These are phyloP conservation scores for Tiliqua scincoides DNA, from an alignment of 2,113 vertebrate genomes.

Conservation along the genomic window DNA sequence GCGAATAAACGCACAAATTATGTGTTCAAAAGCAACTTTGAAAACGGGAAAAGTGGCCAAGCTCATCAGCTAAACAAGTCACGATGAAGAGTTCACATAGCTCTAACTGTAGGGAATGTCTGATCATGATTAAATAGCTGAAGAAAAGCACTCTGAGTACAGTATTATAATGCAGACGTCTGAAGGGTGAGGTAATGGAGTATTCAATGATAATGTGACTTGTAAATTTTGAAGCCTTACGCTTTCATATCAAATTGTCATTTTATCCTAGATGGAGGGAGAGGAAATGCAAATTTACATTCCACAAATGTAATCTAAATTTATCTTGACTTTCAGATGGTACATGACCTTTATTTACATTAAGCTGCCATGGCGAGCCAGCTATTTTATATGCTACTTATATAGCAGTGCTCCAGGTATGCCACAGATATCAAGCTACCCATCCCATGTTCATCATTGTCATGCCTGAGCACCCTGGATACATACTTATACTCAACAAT, in stretches of 20 bases:
- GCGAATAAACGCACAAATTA: not conserved
- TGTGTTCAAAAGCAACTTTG: not conserved
- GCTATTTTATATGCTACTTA: not conserved
- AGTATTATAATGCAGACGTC: constrained; percentile 1
- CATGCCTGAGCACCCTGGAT: not conserved
- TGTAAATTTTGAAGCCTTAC: constrained; percentile 14
- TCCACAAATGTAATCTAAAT: constrained; percentile 10
- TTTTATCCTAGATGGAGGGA: not conserved
- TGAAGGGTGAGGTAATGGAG: constrained; percentile 24
- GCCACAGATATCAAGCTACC: not conserved
- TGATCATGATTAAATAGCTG: not conserved
- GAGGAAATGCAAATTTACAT: constrained; percentile 1
- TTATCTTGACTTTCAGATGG: constrained; percentile 18
- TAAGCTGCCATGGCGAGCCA: not conserved
- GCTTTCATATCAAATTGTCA: constrained; percentile 3
- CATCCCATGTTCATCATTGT: not conserved
- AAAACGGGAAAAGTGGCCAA: not conserved
- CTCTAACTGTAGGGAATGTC: not conserved
- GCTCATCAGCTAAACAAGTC: not conserved
- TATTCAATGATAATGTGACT: constrained; percentile 26
- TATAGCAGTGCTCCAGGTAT: not conserved
- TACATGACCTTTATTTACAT: constrained; percentile 12
- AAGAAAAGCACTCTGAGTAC: not conserved
- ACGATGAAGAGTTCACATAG: not conserved
- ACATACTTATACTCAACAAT: not conserved